These are phyloP conservation scores for Gasterosteus aculeatus DNA, from an alignment of 2,113 vertebrate species.

Conservation along the genomic window DNA sequence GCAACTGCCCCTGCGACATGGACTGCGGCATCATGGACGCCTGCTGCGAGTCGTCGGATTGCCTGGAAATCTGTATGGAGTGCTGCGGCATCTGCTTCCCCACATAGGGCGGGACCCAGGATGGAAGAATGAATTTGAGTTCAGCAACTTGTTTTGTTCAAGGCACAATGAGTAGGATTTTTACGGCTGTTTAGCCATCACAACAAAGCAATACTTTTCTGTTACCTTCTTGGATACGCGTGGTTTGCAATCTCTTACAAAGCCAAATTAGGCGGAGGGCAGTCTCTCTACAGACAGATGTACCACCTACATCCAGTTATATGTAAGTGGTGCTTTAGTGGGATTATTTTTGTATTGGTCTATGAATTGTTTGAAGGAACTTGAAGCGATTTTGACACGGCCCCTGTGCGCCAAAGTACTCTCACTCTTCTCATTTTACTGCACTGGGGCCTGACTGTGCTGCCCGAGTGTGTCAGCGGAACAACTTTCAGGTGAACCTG, in stretches of 20 bases:
- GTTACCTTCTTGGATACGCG: neutral
- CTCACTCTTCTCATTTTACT: neutral
- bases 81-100: slow-evolving; percentile 99
- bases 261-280: neutral
- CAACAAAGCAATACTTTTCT: neutral
- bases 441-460: neutral
- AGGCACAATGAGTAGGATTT: neutral
- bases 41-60: slow-evolving; percentile 98
- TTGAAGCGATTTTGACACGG: neutral
- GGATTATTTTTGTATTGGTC: neutral
- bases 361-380: neutral
- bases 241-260: neutral
- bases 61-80: slow-evolving; percentile 99
- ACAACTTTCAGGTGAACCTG: neutral
- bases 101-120: slow-evolving; percentile 79
- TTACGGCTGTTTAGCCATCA: neutral
- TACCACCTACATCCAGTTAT: neutral
- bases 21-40: slow-evolving; percentile 99
- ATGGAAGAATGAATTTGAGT: slow-evolving; percentile 39
- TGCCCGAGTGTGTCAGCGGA: neutral
- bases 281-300: neutral
- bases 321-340: neutral
- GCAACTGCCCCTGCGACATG: slow-evolving; percentile 84
- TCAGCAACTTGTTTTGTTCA: slow-evolving; percentile 28
- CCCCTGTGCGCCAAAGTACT: neutral